These are phyloP conservation scores for Ficedula albicollis DNA, from an alignment of 2,797 vertebrate genomes.

Conservation along the genomic window DNA sequence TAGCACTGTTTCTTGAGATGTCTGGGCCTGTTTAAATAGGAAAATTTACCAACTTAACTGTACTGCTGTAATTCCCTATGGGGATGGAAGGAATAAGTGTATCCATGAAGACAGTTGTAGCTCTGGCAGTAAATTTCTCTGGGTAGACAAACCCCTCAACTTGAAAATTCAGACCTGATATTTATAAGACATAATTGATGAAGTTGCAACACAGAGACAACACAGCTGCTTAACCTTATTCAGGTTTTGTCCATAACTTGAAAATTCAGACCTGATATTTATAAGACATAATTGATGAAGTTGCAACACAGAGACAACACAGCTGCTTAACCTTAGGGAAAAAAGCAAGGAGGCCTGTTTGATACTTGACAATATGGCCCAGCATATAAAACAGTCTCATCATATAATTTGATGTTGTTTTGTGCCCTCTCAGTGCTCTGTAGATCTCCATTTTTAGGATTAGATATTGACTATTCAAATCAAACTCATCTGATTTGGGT, in stretches of 20 bases:
- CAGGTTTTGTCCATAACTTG: too few relatives aligned
- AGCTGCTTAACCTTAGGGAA: not conserved
- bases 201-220: not conserved
- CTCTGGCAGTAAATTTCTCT: conserved; percentile 43
- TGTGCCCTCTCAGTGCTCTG: not conserved
- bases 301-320: not conserved
- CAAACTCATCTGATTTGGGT: not conserved
- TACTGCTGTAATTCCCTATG: not conserved
- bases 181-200: not conserved
- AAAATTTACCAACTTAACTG: conserved; percentile 41
- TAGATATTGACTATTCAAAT: not conserved
- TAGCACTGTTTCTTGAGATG: conserved; percentile 15
- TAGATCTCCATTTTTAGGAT: not conserved
- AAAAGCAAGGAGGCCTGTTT: not conserved
- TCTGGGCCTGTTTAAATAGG: conserved; percentile 24
- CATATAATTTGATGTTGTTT: fast-evolving
- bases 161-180: conserved; percentile 22
- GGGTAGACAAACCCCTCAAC: conserved; percentile 14
- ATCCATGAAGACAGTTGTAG: not conserved
- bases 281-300: not conserved
- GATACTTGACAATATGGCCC: not conserved
- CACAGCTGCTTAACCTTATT: not conserved
- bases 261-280: conserved; percentile 25
- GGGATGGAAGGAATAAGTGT: conserved; percentile 11
- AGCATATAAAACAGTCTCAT: not conserved